These are phyloP conservation scores for Lordiphosa clarofinis DNA, from an alignment of 1,140 invertebrate species.

Conservation along the genomic window DNA sequence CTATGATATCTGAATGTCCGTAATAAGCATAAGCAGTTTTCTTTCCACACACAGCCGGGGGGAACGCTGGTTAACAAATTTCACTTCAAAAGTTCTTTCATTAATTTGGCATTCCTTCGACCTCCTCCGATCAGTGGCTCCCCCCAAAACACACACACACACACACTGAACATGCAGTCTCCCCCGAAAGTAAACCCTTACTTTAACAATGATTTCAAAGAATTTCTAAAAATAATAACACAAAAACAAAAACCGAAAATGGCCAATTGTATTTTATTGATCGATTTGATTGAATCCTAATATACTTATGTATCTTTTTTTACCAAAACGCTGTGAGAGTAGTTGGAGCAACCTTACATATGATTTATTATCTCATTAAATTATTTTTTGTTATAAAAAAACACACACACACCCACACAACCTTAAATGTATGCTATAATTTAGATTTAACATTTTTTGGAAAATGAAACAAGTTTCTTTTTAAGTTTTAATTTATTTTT, in stretches of 20 bases:
- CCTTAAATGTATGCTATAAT: constrained; percentile 66
- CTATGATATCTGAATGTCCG: constrained; percentile 70
- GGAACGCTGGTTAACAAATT: not conserved
- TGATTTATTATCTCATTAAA: constrained; percentile 77
- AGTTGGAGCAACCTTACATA: constrained; percentile 60
- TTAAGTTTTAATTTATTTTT: constrained; percentile 78
- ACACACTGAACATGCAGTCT: constrained; percentile 32
- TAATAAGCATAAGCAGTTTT: constrained; percentile 68
- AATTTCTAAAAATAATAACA: constrained; percentile 67
- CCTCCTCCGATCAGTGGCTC: not conserved
- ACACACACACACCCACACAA: constrained; percentile 1
- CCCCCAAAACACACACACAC: constrained; percentile 10
- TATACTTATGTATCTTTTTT: constrained; percentile 18
- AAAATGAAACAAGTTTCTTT: constrained; percentile 42
- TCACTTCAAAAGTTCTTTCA: not conserved
- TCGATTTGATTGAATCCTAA: constrained; percentile 19
- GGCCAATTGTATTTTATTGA: constrained; percentile 50
- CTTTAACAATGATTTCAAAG: constrained; percentile 54
- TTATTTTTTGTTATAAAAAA: constrained; percentile 73
- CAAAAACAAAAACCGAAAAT: constrained; percentile 34
- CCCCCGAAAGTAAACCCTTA: constrained; percentile 40
- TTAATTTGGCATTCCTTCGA: constrained; percentile 7
- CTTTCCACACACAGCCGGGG: constrained; percentile 27
- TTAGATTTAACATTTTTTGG: constrained; percentile 55
- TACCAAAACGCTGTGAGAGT: constrained; percentile 64